Percentiles rank a stretch among this genome's conserved stretches.
These are phyloP conservation scores for Turritopsis rubra DNA, from an alignment of 30 jellyfish, hydroid and myxozoan species.

Conservation along the genomic window DNA sequence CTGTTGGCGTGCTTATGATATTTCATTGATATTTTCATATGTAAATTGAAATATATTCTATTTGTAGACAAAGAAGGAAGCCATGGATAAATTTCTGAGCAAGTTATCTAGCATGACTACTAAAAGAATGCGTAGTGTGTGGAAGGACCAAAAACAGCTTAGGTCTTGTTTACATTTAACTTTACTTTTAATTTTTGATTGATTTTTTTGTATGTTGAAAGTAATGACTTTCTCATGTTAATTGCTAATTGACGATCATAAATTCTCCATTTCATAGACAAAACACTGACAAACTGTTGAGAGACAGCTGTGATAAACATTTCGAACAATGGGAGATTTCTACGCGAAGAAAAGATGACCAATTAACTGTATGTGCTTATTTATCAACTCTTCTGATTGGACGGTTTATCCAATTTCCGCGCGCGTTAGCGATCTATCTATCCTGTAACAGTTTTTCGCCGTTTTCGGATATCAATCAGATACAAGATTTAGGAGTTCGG, in stretches of 20 bases:
- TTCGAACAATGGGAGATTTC: background rate
- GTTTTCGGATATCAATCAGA: too few relatives aligned
- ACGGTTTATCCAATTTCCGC: too few relatives aligned
- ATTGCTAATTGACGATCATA: background rate
- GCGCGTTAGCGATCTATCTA: too few relatives aligned
- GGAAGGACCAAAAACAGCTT: slow-evolving; percentile 1
- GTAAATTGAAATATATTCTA: too few relatives aligned
- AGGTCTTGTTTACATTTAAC: background rate
- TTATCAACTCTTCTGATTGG: too few relatives aligned
- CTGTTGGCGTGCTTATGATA: too few relatives aligned
- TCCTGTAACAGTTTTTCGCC: too few relatives aligned
- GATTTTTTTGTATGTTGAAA: too few relatives aligned
- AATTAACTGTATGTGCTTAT: background rate
- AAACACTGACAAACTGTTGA: background rate
- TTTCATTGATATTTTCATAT: too few relatives aligned
- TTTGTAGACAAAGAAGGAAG: background rate
- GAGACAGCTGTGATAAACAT: background rate
- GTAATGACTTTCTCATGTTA: too few relatives aligned
- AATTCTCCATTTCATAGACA: background rate
- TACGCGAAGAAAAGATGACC: background rate
- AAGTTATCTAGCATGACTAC: background rate
- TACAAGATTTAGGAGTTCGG: too few relatives aligned
- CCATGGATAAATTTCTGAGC: background rate
- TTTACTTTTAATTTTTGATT: background rate
- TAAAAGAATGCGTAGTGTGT: slow-evolving; percentile 11